Base-by-base conservation (phyloP, 2,888 invertebrate genomes). In the Zygaena filipendulae region DNA sequence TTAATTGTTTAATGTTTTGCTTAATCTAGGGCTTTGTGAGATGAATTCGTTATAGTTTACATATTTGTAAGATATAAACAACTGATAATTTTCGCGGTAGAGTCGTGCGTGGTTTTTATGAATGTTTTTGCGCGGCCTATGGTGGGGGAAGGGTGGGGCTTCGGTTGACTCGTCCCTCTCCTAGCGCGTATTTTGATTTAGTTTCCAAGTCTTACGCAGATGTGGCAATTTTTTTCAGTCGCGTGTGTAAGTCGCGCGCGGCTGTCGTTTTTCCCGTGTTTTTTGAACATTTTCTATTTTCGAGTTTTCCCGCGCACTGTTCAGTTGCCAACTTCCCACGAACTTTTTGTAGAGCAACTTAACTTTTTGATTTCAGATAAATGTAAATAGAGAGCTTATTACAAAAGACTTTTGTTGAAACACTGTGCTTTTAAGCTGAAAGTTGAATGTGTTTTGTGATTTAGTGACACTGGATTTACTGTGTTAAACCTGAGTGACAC, bases 151-250 rank as follows among this genome's bases (percentile, higher is more conserved):
- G 74, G 77, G 77, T 70, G 77, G 75, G 70, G 77, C 77, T 57
- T 70, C 49, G 32, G 49, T 42, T 53, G 77, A 67, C 58, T 71
- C 77, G 77, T 74, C 77, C 77, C 77, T 75, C 75, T 71, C 58
- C 71, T 69, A 74, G 70, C 69, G 60, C 58, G 71, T 79, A 79
- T 79, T 79, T 77, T 79, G 77, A 79, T 77, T 79, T 79, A 79
- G 77, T 77, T 79, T 77, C 70, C 61, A 57, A 75, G 62, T 68
- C 74, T 75, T 75, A 77, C 75, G 74, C 69, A 67, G 74, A 69
- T 75, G 74, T 69, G 61, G 72, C 63, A 64, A 64, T 70, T 79
- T 75, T 56, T 79, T 79, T 75, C 75, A 79, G 79, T 77, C 75
- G 75, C 77, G 75, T 69, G 70, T 59, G 62, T 62, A 52, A 52